These are phyloP conservation scores for Lepilemur septentrionalis DNA, from an alignment of 2,797 vertebrate genomes.

Conservation along the genomic window DNA sequence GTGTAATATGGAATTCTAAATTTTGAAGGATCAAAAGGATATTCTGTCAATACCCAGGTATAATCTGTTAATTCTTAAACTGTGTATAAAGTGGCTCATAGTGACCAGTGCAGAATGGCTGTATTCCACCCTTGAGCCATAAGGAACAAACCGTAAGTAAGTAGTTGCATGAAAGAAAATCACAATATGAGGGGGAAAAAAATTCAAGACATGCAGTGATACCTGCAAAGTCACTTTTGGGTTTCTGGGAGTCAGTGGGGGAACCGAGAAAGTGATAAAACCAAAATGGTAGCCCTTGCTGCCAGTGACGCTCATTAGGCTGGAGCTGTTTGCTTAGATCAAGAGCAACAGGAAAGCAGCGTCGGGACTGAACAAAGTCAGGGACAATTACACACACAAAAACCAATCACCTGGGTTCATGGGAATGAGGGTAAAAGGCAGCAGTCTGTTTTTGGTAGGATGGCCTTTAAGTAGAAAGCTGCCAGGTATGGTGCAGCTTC, in stretches of 20 bases:
- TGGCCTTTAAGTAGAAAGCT: neutral
- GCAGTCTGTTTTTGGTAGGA: neutral
- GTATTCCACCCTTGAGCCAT: neutral
- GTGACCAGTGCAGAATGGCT: neutral
- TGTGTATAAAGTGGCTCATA: neutral
- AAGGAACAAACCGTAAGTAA: neutral
- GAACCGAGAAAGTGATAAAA: neutral
- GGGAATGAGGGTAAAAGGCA: neutral
- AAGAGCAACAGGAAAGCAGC: neutral
- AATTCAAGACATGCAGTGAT: neutral
- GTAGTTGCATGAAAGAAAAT: neutral
- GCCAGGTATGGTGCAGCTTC: fast-evolving
- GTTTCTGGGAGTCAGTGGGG: neutral
- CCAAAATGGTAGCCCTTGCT: neutral
- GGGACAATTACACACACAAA: neutral
- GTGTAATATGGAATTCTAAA: neutral
- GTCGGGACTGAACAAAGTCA: neutral
- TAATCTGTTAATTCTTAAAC: neutral
- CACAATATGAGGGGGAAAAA: neutral
- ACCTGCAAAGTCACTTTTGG: neutral
- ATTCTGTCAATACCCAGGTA: neutral
- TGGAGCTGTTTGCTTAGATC: neutral
- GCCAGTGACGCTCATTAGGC: neutral
- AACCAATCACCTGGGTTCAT: neutral
- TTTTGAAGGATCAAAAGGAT: neutral